phyloP scores from a whole-genome alignment of 2,113 vertebrate species.

The Rafetus swinhoei region DNA sequence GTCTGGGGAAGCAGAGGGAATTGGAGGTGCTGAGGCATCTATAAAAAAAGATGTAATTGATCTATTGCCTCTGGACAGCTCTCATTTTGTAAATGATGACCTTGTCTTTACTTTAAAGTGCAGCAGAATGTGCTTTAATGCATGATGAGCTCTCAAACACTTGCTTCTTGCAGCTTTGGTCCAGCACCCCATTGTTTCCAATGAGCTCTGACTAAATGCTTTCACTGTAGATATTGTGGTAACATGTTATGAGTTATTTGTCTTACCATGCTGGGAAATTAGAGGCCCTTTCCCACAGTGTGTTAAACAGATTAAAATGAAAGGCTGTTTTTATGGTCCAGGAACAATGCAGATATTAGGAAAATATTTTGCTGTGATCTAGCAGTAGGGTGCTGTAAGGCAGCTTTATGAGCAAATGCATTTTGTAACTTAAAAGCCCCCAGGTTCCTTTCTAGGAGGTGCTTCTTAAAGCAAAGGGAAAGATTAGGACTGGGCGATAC shows the following conservation, averaged over 20 bases:
- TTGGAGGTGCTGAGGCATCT: background rate
- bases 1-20: background rate
- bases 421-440: conserved; percentile 59
- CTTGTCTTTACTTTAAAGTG: conserved; percentile 13
- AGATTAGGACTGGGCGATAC: conserved; percentile 14
- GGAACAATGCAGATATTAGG: conserved; percentile 48
- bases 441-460: conserved; percentile 52
- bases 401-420: conserved; percentile 38
- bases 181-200: conserved; percentile 49
- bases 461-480: background rate
- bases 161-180: conserved; percentile 18
- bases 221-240: conserved; percentile 46
- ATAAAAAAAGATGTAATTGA: background rate
- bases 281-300: conserved; percentile 73
- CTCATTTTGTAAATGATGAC: conserved; percentile 4
- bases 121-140: conserved; percentile 10
- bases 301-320: conserved; percentile 77
- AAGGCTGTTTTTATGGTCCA: conserved; percentile 76
- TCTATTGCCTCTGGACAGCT: conserved; percentile 19
- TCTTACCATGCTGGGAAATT: conserved; percentile 79
- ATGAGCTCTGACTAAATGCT: conserved; percentile 41
- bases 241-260: conserved; percentile 73
- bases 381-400: background rate
- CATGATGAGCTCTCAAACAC: background rate
- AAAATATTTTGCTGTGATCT: conserved; percentile 44